These are phyloP conservation scores for Xyliphius kryptos DNA, from an alignment of 2,113 vertebrate genomes.

Conservation along the genomic window DNA sequence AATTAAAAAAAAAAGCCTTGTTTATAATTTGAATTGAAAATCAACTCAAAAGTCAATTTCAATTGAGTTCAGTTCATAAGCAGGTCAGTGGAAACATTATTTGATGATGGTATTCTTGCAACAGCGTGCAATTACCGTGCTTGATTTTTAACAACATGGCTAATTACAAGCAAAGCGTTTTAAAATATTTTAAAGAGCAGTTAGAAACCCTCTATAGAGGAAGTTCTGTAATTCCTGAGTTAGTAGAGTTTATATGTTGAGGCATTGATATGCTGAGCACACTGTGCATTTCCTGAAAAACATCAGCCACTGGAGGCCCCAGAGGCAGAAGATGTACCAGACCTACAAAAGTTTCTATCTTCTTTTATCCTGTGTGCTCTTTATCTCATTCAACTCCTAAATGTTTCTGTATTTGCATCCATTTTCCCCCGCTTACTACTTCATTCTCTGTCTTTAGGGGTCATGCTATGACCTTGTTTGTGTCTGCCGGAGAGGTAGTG, in stretches of 20 bases:
- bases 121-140: too few species aligned
- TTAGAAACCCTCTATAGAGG: too few species aligned
- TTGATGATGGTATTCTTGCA: too few species aligned
- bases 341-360: slow-evolving; percentile 1
- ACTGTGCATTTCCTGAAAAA: slow-evolving; percentile 18
- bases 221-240: not conserved
- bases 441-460: slow-evolving; percentile 37
- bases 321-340: slow-evolving; percentile 6
- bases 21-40: too few species aligned
- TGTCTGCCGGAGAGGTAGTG: slow-evolving; percentile 50
- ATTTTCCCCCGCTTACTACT: slow-evolving; percentile 5
- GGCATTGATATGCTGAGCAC: slow-evolving; percentile 30
- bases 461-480: slow-evolving; percentile 65
- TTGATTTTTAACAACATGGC: not conserved
- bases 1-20: too few species aligned
- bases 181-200: too few species aligned
- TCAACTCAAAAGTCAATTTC: too few species aligned
- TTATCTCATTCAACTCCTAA: slow-evolving; percentile 10
- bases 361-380: not conserved
- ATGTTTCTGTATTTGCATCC: slow-evolving; percentile 4
- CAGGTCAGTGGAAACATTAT: too few species aligned
- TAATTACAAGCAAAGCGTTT: too few species aligned
- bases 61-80: too few species aligned
- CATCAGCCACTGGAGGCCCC: slow-evolving; percentile 17
- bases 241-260: not conserved